Evolutionary conservation across 2,888 invertebrate genomes (phyloP).

Genomic region (Athetis lepigone): DNA sequence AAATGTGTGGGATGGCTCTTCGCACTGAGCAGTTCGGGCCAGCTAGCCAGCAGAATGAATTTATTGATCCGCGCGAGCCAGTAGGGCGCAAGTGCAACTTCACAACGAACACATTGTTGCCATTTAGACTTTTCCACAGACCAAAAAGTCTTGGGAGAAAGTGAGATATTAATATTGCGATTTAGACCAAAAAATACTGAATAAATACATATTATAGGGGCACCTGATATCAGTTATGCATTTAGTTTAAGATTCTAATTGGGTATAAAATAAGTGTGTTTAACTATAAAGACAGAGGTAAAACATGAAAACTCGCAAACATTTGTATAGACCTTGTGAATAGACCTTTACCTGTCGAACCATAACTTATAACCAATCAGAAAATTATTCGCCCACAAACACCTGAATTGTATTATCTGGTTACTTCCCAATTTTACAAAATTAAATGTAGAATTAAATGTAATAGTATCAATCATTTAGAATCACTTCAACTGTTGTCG

Average conservation of each 20-base stretch:
- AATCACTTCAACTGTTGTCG: too few relatives aligned
- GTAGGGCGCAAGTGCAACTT: constrained; percentile 54
- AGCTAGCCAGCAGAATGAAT: constrained; percentile 1
- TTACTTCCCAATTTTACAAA: too few relatives aligned
- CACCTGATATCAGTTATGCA: neutral
- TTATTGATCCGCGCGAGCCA: constrained; percentile 41
- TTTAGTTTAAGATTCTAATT: neutral
- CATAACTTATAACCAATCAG: constrained; percentile 21
- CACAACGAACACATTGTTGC: constrained; percentile 7
- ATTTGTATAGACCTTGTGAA: constrained; percentile 1
- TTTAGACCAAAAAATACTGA: too few relatives aligned
- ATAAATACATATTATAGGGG: too few relatives aligned
- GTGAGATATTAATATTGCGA: too few relatives aligned
- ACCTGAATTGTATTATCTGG: neutral
- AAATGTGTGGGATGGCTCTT: neutral
- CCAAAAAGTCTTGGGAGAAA: neutral
- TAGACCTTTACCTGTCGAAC: neutral
- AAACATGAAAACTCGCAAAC: too few relatives aligned
- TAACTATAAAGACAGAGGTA: too few relatives aligned
- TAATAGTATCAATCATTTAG: too few relatives aligned
- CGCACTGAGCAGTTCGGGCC: neutral
- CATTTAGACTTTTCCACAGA: neutral
- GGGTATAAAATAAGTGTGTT: neutral
- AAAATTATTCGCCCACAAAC: constrained; percentile 26
- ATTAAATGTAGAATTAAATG: too few relatives aligned